Percentiles rank a stretch among this genome's conserved stretches.
Conservation (phyloP, 1,140 invertebrate species). For the Plectrocnemia conspersa region DNA sequence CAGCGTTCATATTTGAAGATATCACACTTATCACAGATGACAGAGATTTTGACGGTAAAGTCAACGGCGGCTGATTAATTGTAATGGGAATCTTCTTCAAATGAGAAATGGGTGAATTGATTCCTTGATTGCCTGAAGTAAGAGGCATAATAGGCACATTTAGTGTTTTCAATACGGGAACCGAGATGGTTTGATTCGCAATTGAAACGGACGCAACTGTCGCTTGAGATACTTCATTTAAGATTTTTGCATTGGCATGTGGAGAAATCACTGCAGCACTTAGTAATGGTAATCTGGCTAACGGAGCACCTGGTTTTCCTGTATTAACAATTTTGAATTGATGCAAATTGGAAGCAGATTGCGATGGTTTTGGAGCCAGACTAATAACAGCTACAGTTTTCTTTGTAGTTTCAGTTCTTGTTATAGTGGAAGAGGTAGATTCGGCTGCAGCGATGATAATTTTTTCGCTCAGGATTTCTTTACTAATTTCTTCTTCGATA, state of each 20-base stretch:
- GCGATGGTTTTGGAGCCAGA: slow-evolving; percentile 43
- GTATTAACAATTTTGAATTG: slow-evolving; percentile 50
- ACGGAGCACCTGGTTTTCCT: slow-evolving; percentile 37
- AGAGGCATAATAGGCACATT: slow-evolving; percentile 44
- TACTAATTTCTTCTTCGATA: slow-evolving; percentile 38
- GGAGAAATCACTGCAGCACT: slow-evolving; percentile 45
- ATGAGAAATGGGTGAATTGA: slow-evolving; percentile 35
- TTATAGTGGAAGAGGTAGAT: slow-evolving; percentile 32
- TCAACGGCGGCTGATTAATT: slow-evolving; percentile 38
- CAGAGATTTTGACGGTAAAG: slow-evolving; percentile 44
- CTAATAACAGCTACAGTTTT: slow-evolving; percentile 52
- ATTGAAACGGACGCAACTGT: slow-evolving; percentile 55
- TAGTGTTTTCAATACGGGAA: slow-evolving; percentile 54
- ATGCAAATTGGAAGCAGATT: slow-evolving; percentile 39
- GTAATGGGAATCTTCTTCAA: slow-evolving; percentile 44
- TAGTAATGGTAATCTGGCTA: slow-evolving; percentile 44
- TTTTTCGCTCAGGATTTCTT: slow-evolving; percentile 36
- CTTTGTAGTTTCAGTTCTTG: slow-evolving; percentile 46
- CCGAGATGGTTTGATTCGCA: slow-evolving; percentile 58
- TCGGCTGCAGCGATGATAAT: slow-evolving; percentile 30
- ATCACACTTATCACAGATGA: slow-evolving; percentile 50
- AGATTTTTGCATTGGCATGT: slow-evolving; percentile 47
- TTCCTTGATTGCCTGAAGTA: slow-evolving; percentile 29
- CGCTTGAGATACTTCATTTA: slow-evolving; percentile 50
- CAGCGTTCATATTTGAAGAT: slow-evolving; percentile 42